Evolutionary conservation across 1,140 invertebrate genomes (phyloP), one percentile per base, ranked within the genome.

Genomic region (Anoplolepis gracilipes): DNA sequence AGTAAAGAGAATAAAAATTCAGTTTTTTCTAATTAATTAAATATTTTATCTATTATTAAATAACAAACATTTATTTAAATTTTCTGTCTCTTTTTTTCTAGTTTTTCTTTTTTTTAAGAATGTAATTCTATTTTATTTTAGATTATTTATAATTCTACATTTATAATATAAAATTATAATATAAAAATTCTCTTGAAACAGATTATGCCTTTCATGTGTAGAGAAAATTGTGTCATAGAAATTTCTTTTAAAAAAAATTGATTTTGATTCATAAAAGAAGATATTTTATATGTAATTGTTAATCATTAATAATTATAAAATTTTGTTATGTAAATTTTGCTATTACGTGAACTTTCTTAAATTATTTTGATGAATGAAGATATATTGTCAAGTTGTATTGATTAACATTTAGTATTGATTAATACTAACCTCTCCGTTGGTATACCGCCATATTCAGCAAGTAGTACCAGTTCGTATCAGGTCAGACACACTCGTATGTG

Each of bases 391-490:
- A 53, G 7, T 4, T 57, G 76, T 92, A 92, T 91, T 77, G 91
- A 92, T 89, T 92, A 89, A 91, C 89, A 30, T 73, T 57, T 79
- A 65, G 46, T 70, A 67, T 55, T 79, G 75, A 59, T 55, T 65
- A 28, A 78, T 28, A 46, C 42, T 42, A 55, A 82, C 19, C 42
- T 30, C 22, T 72, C 49, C 73, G 84, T 22, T 30, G 65, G n/a
- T n/a, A 73, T 7, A 13, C 57, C 25, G 65, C 25, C 84, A 81
- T 42, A 42, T 33, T 42, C n/a, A 42, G 78, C 70, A 86, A 93
- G 93, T 93, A 93, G 93, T 94, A 92, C 92, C 93, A 92, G 87
- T 90, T 92, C 67, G 93, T 93, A 87, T 92, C 91, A 93, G 91
- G 90, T 70, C 91, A 88, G 91, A 88, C 92, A 85, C 75, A 89